Percentiles rank a stretch among this genome's conserved stretches.
phyloP scores from a whole-genome alignment of 2,888 invertebrate genomes.

The Yponomeuta sedellus region DNA sequence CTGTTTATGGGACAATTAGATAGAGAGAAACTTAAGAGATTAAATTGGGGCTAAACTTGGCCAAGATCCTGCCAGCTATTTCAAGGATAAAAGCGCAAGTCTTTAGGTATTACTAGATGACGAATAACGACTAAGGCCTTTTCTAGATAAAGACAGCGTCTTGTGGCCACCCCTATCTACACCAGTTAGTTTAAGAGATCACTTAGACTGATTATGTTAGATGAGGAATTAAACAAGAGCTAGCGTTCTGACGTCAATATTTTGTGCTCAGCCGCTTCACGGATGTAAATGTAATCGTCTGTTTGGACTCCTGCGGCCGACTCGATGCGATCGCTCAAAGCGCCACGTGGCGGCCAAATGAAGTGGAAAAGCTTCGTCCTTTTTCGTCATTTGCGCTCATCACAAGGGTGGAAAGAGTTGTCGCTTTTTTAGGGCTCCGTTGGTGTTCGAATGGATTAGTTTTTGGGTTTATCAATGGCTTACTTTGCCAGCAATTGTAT shows the following conservation, averaged over 20 bases:
- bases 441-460: neutral
- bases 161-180: no score
- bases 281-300: slow-evolving; percentile 39
- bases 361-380: slow-evolving; percentile 30
- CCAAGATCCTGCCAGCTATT: no score
- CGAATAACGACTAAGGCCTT: no score
- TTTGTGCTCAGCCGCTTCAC: slow-evolving; percentile 35
- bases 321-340: slow-evolving; percentile 46
- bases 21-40: no score
- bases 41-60: no score
- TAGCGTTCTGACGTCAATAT: neutral
- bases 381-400: slow-evolving; percentile 37
- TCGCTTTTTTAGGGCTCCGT: neutral
- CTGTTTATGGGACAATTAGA: no score
- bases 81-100: no score
- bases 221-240: neutral
- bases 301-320: slow-evolving; percentile 37
- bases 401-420: slow-evolving; percentile 22
- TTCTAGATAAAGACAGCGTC: no score
- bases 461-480: neutral
- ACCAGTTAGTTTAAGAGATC: no score
- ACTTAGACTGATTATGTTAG: no score
- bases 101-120: no score
- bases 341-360: slow-evolving; percentile 51
- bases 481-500: no score